These are phyloP conservation scores for Oxyruncus cristatus DNA, from an alignment of 2,113 vertebrate species.

Conservation along the genomic window DNA sequence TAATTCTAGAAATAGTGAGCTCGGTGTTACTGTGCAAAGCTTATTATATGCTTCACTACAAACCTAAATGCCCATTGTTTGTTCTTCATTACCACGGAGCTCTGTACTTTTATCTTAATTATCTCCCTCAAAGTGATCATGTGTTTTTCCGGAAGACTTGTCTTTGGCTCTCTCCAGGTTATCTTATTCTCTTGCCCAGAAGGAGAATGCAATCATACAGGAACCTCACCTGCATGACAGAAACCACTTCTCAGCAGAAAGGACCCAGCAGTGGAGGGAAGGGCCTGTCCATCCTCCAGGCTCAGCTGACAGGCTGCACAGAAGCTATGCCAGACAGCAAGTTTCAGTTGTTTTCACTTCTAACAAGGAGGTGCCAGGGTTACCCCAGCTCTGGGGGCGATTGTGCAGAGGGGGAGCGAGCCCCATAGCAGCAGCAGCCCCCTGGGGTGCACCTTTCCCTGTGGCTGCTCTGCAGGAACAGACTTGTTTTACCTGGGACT, in stretches of 20 bases:
- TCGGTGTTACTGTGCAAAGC: not conserved
- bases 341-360: not conserved
- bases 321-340: not conserved
- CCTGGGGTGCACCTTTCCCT: not conserved
- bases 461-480: rapidly evolving
- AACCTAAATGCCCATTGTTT: not conserved
- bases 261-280: rapidly evolving
- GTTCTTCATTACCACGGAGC: not conserved
- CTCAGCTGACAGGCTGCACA: not conserved
- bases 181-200: not conserved
- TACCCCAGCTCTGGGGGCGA: rapidly evolving
- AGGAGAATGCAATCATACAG: not conserved
- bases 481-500: not conserved
- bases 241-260: not conserved
- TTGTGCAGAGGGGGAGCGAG: rapidly evolving
- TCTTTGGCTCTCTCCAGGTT: not conserved
- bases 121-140: not conserved
- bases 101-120: not conserved
- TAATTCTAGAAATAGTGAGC: not conserved
- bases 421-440: not conserved
- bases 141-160: not conserved
- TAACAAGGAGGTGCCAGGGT: not conserved
- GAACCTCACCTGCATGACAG: not conserved
- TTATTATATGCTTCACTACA: not conserved
- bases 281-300: not conserved